phyloP scores from a whole-genome alignment of 1,140 invertebrate genomes.

The Theocolax elegans region DNA sequence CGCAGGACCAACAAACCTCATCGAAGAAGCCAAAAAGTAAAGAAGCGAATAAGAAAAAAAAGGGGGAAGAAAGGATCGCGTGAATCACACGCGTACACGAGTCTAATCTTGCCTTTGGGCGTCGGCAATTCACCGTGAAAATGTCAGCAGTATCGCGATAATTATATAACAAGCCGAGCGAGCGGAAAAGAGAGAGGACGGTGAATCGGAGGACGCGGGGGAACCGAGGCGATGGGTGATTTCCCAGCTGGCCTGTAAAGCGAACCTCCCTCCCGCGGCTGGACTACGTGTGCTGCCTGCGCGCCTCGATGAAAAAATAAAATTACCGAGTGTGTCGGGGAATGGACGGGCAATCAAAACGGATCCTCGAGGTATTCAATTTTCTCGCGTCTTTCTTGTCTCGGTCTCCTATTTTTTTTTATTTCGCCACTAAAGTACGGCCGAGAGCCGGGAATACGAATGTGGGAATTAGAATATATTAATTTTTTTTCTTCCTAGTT shows the following conservation, averaged over 20 bases:
- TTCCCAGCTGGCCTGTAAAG: constrained; percentile 44
- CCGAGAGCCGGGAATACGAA: constrained; percentile 25
- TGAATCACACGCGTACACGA: no score
- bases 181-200: constrained; percentile 33
- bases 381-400: constrained; percentile 4
- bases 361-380: constrained; percentile 23
- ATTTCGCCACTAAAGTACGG: background rate
- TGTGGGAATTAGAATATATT: constrained; percentile 39
- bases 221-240: constrained; percentile 38
- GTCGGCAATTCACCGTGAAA: constrained; percentile 58
- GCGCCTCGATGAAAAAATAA: constrained; percentile 38
- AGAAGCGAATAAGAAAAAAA: no score
- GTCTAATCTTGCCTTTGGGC: constrained; percentile 26
- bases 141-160: constrained; percentile 60
- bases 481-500: constrained; percentile 18
- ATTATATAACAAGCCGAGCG: constrained; percentile 58
- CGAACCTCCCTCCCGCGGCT: background rate
- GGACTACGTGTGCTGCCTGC: background rate
- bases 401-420: background rate
- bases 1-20: no score
- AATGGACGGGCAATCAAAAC: constrained; percentile 36
- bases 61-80: no score
- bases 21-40: no score
- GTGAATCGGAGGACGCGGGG: background rate
- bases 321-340: constrained; percentile 29